Evolutionary conservation across 1,140 invertebrate genomes (phyloP), one percentile per base, ranked within the genome.

Genomic region (Lethrus apterus): DNA sequence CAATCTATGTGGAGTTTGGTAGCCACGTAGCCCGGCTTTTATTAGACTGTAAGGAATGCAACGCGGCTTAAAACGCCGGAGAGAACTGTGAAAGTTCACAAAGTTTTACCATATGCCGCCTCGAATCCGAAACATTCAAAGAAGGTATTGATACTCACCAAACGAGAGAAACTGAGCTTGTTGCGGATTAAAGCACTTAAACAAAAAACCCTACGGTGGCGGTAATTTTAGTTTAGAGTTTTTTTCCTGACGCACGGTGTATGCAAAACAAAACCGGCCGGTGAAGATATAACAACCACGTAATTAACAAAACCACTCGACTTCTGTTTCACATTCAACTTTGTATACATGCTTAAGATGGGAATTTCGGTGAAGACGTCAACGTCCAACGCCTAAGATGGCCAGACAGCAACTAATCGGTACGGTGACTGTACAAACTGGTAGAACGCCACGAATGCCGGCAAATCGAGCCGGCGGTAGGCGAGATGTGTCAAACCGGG

Each of bases 171-270:
- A n/a, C n/a, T n/a, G n/a, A n/a, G 7, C 35, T 5, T 61, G 58
- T 58, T 32, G 52, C 43, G 50, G 49, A 41, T 48, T 54, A 58
- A 59, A 58, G 56, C 54, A 56, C 52, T 57, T 49, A 41, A 51
- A 44, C 44, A 31, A 30, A 32, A 36, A 43, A 17, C 21, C 3
- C 18, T 30, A 23, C 26, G 10, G n/a, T 29, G 41, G 44, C 33
- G 40, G 26, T 43, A n/a, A 36, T 50, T 52, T 54, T 60, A 55
- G 58, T 57, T 30, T 45, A 60, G 48, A 62, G 62, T 66, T 66
- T 66, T 66, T 38, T 66, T 66, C 53, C 64, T 59, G 49, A 66
- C 64, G 50, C 64, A 66, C 60, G 62, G 61, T 45, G 55, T 66
- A 54, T 64, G 56, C 31, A 62, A 52, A 55, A 59, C 60, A 48